Percentiles rank a stretch among this genome's conserved stretches.
Evolutionary conservation across 2,113 vertebrate species (phyloP).

Genomic region (Nyctibius bracteatus): DNA sequence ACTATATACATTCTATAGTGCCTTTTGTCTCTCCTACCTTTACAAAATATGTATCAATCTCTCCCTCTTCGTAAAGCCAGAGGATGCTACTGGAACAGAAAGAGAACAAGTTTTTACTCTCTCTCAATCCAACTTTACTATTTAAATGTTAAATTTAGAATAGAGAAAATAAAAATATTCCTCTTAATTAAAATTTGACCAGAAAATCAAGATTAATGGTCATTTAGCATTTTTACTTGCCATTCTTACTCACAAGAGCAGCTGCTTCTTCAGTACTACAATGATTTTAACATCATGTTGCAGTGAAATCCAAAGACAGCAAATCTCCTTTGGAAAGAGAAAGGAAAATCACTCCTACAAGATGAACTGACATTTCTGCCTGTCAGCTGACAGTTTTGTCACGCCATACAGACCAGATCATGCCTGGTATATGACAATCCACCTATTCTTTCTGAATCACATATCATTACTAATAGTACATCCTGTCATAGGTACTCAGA

Average conservation of each 20-base stretch:
- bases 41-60: neutral
- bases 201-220: neutral
- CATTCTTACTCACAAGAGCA: neutral
- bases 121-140: neutral
- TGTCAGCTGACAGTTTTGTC: constrained; percentile 7
- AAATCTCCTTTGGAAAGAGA: neutral
- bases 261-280: neutral
- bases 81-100: neutral
- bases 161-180: neutral
- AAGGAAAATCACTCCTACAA: constrained; percentile 7
- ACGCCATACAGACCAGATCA: neutral
- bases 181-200: neutral
- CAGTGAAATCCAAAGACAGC: neutral
- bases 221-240: neutral
- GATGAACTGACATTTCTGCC: constrained; percentile 23
- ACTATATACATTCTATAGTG: neutral
- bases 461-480: constrained; percentile 14
- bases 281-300: neutral
- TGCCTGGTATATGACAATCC: neutral
- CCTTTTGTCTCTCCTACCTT: neutral
- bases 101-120: neutral
- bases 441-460: constrained; percentile 18
- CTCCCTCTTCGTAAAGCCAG: neutral
- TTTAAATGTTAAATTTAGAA: neutral
- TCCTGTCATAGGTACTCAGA: constrained; percentile 5